phyloP scores from a whole-genome alignment of 2,797 vertebrate genomes.

The Neosilurus hyrtlii region DNA sequence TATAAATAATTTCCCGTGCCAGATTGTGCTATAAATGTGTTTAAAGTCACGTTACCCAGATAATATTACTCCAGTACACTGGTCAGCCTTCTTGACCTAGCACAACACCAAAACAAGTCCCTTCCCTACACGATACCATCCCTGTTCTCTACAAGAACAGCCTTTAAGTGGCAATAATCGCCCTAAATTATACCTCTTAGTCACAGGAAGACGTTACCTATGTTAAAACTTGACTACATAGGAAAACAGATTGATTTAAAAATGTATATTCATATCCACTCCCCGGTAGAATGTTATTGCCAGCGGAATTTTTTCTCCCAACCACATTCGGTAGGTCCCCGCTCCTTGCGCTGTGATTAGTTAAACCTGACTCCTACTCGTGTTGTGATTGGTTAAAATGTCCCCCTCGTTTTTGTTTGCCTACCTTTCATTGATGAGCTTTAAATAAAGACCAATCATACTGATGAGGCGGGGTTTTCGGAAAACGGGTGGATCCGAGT shows the following conservation, averaged over 20 bases:
- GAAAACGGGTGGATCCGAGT: constrained; percentile 29
- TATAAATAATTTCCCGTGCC: not conserved
- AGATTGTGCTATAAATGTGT: not conserved
- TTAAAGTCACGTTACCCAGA: constrained; percentile 26
- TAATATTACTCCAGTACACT: constrained; percentile 17
- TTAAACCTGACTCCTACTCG: not conserved
- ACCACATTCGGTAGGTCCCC: not conserved
- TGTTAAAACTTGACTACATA: not conserved
- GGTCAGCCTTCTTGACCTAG: constrained; percentile 42
- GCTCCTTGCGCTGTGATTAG: not conserved
- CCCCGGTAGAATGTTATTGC: constrained; percentile 70
- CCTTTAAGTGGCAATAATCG: not conserved
- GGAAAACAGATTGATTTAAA: not conserved
- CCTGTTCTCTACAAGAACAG: constrained; percentile 13
- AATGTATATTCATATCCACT: constrained; percentile 61
- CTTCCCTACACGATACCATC: constrained; percentile 23
- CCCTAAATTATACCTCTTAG: not conserved
- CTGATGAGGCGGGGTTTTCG: not conserved
- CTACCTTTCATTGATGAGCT: not conserved
- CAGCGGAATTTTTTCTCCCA: constrained; percentile 45
- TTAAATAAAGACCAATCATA: not conserved
- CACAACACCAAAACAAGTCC: constrained; percentile 47
- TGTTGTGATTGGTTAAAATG: not conserved
- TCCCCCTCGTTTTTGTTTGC: accelerated
- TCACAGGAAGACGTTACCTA: not conserved